Base-by-base conservation (phyloP, 64 coral and sea anemone genomes). In the Montipora sp. region DNA sequence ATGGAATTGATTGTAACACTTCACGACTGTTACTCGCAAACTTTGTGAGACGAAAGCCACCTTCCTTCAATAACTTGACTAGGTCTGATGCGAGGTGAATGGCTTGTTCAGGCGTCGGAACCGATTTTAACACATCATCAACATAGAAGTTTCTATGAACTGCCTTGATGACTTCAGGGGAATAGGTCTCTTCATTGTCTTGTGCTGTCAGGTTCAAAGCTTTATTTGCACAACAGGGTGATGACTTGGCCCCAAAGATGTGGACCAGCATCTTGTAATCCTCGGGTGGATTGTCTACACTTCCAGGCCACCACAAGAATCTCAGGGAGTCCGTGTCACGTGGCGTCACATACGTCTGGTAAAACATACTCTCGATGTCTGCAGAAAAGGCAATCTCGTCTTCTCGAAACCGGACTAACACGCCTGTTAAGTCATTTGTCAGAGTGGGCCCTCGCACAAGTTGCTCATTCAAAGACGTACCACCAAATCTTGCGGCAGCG, bases 31-130 rank as follows among this genome's bases (percentile, higher is more conserved):
- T 95, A 16, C 80, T 86, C 5, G 79, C 60, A 16, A 79, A 90
- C 83, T 95, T 95, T 61, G 88, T 90, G 0, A 95, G 87, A 1
- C 68, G 85, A 46, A 94, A 94, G 0, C 67, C 92, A 22, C 86
- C 86, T 61, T 74, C 68, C 14, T 23, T 63, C 27, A 95, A n/a
- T 13, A 95, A 72, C 4, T 83, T 59, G 48, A 6, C 46, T 24
- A 91, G 21, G 5, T 87, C 59, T 14, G 43, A 48, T 20, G 82
- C 66, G 36, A 80, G 57, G 10, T 46, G 23, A 13, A 58, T 3
- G 5, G 74, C 73, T 12, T 78, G 55, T 16, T 77, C 51, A 2
- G 76, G 59, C 18, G 11, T 90, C 50, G 47, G 60, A 0, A 80
- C 48, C 10, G 77, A 90, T 23, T 90, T 89, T 36, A 80, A 22